A percentile compares a stretch with the other conserved stretches of the same genome.
phyloP scores from a whole-genome alignment of 2,888 invertebrate species.

The Chrysolina americana region DNA sequence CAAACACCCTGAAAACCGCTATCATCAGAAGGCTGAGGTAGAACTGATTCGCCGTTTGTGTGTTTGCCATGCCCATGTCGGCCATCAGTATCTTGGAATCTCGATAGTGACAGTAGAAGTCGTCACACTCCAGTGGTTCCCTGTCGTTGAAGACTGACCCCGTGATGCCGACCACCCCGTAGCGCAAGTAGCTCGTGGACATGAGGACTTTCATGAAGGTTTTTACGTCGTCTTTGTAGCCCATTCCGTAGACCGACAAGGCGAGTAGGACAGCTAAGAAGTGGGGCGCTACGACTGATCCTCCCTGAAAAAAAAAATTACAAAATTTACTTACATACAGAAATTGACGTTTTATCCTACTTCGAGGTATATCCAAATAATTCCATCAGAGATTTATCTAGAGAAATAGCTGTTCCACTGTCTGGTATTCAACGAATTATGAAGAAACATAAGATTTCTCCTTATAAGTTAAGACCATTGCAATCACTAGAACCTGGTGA shows the following conservation, averaged over 20 bases:
- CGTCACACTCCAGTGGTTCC: slow-evolving; percentile 74
- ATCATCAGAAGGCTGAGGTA: slow-evolving; percentile 73
- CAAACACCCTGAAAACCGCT: slow-evolving; percentile 71
- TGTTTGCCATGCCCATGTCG: slow-evolving; percentile 75
- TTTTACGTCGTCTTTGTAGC: slow-evolving; percentile 73
- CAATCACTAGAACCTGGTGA: no score
- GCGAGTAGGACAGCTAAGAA: slow-evolving; percentile 73
- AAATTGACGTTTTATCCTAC: no score
- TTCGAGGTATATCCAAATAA: no score
- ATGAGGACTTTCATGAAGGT: slow-evolving; percentile 73
- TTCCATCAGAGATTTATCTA: no score
- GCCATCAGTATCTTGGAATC: slow-evolving; percentile 70
- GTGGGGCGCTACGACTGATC: slow-evolving; percentile 75
- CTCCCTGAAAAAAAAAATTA: slow-evolving; percentile 72
- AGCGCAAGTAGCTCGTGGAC: slow-evolving; percentile 77
- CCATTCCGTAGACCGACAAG: slow-evolving; percentile 76
- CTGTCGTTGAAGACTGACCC: slow-evolving; percentile 76
- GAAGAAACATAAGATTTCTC: no score
- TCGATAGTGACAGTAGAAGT: slow-evolving; percentile 73
- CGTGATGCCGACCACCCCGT: slow-evolving; percentile 75
- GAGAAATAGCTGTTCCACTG: no score
- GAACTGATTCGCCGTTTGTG: slow-evolving; percentile 72
- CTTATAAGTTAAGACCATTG: no score
- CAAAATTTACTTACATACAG: no score
- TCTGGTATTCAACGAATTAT: no score